Conservation (phyloP, 2,113 vertebrate species). For the Phainopepla nitens region DNA sequence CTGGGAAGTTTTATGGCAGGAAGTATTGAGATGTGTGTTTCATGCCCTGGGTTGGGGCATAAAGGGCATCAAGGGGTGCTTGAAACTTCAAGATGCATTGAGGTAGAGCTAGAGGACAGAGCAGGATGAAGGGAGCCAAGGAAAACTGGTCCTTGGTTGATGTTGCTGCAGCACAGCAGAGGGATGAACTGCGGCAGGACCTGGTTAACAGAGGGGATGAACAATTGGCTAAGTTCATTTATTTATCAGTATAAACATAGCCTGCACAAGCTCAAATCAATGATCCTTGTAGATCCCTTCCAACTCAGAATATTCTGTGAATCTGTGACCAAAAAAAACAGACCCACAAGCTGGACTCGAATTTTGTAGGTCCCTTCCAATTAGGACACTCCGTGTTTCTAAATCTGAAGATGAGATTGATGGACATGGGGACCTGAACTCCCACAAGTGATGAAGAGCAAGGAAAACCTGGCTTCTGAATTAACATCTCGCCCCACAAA, state of each 20-base stretch:
- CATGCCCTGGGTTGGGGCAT: neutral
- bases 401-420: neutral
- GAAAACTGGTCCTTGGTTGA: fast-evolving
- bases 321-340: neutral
- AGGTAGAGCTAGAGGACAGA: neutral
- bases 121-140: neutral
- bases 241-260: neutral
- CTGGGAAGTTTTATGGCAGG: neutral
- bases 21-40: neutral
- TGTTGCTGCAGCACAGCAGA: neutral
- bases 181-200: neutral
- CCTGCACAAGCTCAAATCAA: neutral
- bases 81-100: fast-evolving
- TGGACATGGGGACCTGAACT: fast-evolving
- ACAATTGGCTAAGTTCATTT: neutral
- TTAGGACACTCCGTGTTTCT: too few species aligned
- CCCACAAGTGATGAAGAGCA: neutral
- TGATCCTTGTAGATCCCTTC: too few species aligned
- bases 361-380: neutral
- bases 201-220: neutral
- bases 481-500: fast-evolving
- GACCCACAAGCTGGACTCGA: fast-evolving
- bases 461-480: neutral
- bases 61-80: neutral
- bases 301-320: too few species aligned